Conservation (phyloP, 2,888 invertebrate genomes). For the Acleris laterana region DNA sequence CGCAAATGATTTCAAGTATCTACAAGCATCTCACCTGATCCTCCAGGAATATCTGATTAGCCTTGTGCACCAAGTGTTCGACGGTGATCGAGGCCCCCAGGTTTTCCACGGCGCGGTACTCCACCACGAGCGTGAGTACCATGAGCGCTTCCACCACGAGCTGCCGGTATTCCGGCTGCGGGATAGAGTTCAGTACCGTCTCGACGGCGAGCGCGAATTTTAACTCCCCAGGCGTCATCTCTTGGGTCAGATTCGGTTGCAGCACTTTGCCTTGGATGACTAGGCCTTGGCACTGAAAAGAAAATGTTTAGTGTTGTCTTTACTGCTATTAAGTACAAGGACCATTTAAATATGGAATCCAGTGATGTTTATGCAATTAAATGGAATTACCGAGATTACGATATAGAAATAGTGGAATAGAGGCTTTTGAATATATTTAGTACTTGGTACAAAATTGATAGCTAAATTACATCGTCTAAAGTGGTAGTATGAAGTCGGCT, state of each 20-base stretch:
- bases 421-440: no score
- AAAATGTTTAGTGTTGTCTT: not conserved
- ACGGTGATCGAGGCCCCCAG: constrained; percentile 93
- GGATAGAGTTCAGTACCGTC: constrained; percentile 97
- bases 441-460: no score
- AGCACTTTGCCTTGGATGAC: constrained; percentile 96
- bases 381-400: no score
- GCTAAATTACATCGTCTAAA: no score
- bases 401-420: no score
- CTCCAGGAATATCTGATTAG: constrained; percentile 96
- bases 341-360: no score
- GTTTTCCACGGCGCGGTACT: constrained; percentile 91
- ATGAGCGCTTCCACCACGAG: constrained; percentile 98
- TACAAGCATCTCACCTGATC: constrained; percentile 92
- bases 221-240: constrained; percentile 99
- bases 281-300: constrained; percentile 92
- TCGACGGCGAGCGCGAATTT: constrained; percentile 99
- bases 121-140: constrained; percentile 96
- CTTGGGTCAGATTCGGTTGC: constrained; percentile 96
- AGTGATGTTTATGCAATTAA: no score
- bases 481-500: no score
- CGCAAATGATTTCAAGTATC: no score
- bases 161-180: constrained; percentile 99
- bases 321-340: no score
- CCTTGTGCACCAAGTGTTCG: constrained; percentile 96